phyloP scores from a whole-genome alignment of 1,140 invertebrate genomes.

The Drosophila repletoides region DNA sequence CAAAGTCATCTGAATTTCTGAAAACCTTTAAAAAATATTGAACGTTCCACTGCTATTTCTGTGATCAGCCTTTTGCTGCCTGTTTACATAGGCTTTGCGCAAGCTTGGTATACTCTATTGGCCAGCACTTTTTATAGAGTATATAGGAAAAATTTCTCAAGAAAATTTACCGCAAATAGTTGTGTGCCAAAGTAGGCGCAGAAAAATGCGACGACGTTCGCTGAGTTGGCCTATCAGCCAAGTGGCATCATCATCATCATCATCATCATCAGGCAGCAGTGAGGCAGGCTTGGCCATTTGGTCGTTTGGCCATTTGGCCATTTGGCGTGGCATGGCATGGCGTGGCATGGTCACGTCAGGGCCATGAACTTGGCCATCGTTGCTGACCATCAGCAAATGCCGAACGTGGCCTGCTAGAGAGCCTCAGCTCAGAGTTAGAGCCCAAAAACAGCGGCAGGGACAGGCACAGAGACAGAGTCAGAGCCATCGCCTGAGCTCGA shows the following conservation, averaged over 20 bases:
- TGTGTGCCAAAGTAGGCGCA: constrained; percentile 69
- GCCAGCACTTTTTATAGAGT: no score
- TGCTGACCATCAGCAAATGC: constrained; percentile 68
- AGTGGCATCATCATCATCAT: constrained; percentile 68
- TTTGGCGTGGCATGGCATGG: constrained; percentile 41
- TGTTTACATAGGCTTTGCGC: no score
- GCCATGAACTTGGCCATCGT: constrained; percentile 67
- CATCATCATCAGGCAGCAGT: constrained; percentile 9
- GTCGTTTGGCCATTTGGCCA: no score
- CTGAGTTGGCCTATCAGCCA: constrained; percentile 63
- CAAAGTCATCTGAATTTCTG: no score
- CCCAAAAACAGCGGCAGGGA: not conserved
- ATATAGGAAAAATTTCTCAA: constrained; percentile 60
- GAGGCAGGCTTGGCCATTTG: no score
- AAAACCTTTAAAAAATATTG: no score
- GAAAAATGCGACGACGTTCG: constrained; percentile 62
- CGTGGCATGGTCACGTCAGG: constrained; percentile 72
- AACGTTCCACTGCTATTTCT: no score
- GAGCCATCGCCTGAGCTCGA: constrained; percentile 30
- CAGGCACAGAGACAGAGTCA: not conserved
- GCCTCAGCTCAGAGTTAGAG: no score
- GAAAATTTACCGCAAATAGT: constrained; percentile 66
- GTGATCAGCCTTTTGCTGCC: no score
- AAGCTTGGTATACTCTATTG: no score
- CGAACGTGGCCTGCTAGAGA: constrained; percentile 29